Percentiles rank a stretch among this genome's conserved stretches.
Conservation (phyloP, 2,797 vertebrate genomes). For the Trichosurus vulpecula region DNA sequence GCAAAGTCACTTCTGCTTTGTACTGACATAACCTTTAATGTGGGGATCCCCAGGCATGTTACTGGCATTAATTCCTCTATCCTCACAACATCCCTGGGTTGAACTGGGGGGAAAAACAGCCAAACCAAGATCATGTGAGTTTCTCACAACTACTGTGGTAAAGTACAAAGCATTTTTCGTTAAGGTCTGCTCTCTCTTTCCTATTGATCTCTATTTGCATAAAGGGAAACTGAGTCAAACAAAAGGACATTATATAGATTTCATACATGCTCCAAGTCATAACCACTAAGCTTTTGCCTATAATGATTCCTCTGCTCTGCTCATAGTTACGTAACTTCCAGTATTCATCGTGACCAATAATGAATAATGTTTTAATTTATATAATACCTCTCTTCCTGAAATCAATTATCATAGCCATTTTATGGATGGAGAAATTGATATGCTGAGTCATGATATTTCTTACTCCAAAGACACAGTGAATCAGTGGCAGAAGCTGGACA, state of each 20-base stretch:
- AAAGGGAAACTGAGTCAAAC: conserved; percentile 41
- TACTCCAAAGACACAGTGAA: not conserved
- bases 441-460: not conserved
- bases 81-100: conserved; percentile 60
- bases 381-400: conserved; percentile 31
- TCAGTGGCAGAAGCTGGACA: not conserved
- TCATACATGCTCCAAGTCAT: not conserved
- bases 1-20: conserved; percentile 78
- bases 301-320: not conserved
- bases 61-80: conserved; percentile 72
- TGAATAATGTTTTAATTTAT: conserved; percentile 44
- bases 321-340: not conserved
- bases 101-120: conserved; percentile 59
- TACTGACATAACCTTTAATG: conserved; percentile 78
- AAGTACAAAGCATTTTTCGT: conserved; percentile 50
- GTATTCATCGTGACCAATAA: conserved; percentile 14
- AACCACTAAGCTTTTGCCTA: not conserved
- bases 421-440: conserved; percentile 39
- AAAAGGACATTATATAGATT: conserved; percentile 10
- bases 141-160: conserved; percentile 20
- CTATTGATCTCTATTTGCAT: not conserved
- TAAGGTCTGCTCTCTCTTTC: conserved; percentile 18
- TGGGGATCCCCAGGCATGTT: conserved; percentile 78
- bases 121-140: conserved; percentile 48
- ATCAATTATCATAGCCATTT: conserved; percentile 26